Percentiles rank a stretch among this genome's conserved stretches.
These are phyloP conservation scores for Brachyalestes nurse DNA, from an alignment of 2,797 vertebrate genomes.

Conservation along the genomic window DNA sequence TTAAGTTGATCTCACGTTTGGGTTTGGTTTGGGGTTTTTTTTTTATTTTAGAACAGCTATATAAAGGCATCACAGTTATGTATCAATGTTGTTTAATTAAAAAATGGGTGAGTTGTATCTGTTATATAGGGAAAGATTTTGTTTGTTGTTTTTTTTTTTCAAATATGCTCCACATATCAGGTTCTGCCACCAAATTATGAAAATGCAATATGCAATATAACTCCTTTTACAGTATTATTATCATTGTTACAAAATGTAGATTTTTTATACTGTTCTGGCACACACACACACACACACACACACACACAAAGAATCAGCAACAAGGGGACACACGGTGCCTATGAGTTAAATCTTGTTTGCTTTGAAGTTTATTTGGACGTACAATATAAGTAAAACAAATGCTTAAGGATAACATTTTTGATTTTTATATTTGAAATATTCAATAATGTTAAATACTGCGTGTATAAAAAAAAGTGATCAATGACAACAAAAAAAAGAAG, in stretches of 20 bases:
- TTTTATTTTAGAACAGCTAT: neutral
- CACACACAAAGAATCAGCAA: neutral
- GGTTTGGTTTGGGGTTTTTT: neutral
- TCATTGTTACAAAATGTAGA: neutral
- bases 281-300: constrained; percentile 2
- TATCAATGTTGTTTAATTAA: too few relatives aligned
- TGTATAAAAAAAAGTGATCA: constrained; percentile 61
- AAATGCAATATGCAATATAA: neutral
- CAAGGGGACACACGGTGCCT: neutral
- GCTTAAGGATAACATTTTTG: constrained; percentile 54
- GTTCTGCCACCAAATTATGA: neutral
- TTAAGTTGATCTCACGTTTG: too few relatives aligned
- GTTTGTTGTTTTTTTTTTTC: too few relatives aligned
- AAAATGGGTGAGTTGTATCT: neutral
- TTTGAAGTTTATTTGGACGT: constrained; percentile 61
- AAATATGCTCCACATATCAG: neutral
- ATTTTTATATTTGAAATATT: constrained; percentile 56
- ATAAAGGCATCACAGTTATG: neutral
- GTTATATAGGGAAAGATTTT: neutral
- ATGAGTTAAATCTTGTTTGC: constrained; percentile 48
- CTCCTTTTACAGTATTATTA: neutral
- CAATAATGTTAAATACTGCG: constrained; percentile 64
- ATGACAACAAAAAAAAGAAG: constrained; percentile 36
- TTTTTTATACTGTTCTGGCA: neutral
- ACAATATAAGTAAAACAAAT: constrained; percentile 54